phyloP scores from a whole-genome alignment of 2,797 vertebrate species.

The Silurus lanzhouensis region DNA sequence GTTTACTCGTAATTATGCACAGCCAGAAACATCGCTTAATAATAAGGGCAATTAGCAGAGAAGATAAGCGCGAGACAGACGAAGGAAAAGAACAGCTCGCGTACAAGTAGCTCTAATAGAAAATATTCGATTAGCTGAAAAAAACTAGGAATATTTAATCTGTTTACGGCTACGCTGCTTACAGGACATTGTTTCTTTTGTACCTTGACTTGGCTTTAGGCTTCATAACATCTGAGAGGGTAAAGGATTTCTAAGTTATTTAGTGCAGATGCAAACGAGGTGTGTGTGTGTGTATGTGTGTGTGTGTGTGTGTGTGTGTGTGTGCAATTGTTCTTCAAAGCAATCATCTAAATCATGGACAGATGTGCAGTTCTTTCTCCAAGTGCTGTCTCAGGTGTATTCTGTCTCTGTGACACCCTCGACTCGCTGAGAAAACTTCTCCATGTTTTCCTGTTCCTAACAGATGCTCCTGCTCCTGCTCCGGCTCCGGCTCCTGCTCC shows the following conservation, averaged over 20 bases:
- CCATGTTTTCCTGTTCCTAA: neutral
- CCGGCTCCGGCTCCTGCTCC: neutral
- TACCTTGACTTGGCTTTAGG: neutral
- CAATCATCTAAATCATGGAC: neutral
- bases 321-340: neutral
- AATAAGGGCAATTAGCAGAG: conserved; percentile 61
- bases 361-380: neutral
- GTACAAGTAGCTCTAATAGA: neutral
- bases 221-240: neutral
- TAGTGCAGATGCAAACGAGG: too few relatives aligned
- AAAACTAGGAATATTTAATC: neutral
- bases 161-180: too few relatives aligned
- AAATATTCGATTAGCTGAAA: neutral
- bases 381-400: neutral
- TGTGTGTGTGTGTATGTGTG: too few relatives aligned
- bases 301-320: neutral
- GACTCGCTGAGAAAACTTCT: neutral
- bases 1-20: conserved; percentile 56
- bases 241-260: too few relatives aligned
- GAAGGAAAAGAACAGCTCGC: neutral
- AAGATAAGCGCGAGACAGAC: conserved; percentile 37
- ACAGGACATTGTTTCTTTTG: neutral
- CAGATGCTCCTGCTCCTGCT: neutral
- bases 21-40: conserved; percentile 51
- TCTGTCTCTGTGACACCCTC: neutral